Evolutionary conservation across 2,113 vertebrate genomes (phyloP).

Genomic region (Isurus oxyrinchus): DNA sequence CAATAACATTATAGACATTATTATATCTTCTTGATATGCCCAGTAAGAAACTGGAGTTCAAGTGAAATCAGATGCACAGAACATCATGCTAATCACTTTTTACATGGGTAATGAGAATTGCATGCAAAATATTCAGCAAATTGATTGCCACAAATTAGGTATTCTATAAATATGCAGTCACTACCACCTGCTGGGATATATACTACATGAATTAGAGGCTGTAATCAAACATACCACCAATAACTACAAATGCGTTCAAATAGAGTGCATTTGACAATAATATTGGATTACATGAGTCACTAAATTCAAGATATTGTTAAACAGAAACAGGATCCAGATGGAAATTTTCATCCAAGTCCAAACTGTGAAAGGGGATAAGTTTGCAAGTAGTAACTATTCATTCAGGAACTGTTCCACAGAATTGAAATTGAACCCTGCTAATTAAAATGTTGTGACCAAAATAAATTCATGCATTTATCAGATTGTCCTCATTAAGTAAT

Average conservation of each 20-base stretch:
- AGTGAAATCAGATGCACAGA: neutral
- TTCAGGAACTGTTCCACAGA: neutral
- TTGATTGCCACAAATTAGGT: constrained; percentile 15
- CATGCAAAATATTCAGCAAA: neutral
- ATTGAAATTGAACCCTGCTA: constrained; percentile 1
- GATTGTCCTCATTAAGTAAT: constrained; percentile 17
- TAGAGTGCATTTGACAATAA: constrained; percentile 15
- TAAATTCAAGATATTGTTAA: neutral
- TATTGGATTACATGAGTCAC: neutral
- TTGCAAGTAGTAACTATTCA: constrained; percentile 3
- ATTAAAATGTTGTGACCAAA: constrained; percentile 17
- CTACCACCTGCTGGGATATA: constrained; percentile 24
- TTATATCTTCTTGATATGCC: no score
- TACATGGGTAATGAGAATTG: neutral
- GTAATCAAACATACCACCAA: constrained; percentile 18
- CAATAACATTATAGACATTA: no score
- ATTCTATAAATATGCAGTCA: neutral
- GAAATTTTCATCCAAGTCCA: neutral
- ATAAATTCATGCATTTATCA: constrained; percentile 15
- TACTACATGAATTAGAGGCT: neutral
- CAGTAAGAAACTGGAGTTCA: neutral
- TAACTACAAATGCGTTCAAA: neutral
- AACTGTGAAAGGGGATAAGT: neutral
- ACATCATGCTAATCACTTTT: neutral
- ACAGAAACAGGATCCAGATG: neutral